Evolutionary conservation across 2,113 vertebrate species (phyloP).

Genomic region (Sturnus vulgaris): DNA sequence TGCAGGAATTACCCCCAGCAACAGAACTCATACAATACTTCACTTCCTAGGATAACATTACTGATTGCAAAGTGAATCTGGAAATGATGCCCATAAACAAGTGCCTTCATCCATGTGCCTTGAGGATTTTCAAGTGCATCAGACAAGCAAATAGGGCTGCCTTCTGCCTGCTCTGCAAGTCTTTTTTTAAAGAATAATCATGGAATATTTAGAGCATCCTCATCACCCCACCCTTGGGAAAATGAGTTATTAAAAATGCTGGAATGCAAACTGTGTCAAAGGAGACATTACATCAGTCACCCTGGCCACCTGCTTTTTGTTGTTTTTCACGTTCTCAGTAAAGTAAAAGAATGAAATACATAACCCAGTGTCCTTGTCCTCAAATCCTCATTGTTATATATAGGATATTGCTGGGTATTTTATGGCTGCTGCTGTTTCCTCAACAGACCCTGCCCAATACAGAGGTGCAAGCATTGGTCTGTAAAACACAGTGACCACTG

Average conservation of each 20-base stretch:
- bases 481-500: not conserved
- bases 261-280: slow-evolving; percentile 3
- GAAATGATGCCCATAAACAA: not conserved
- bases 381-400: not conserved
- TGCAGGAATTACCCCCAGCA: not conserved
- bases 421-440: slow-evolving; percentile 8
- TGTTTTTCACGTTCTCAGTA: not conserved
- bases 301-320: not conserved
- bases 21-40: not conserved
- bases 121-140: not conserved
- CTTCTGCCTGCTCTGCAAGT: not conserved
- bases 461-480: not conserved
- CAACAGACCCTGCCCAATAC: not conserved
- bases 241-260: slow-evolving; percentile 5
- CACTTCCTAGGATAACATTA: not conserved
- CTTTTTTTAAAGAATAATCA: not conserved
- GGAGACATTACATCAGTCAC: not conserved
- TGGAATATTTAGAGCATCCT: not conserved
- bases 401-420: slow-evolving; percentile 8
- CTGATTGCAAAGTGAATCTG: not conserved
- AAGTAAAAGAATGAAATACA: not conserved
- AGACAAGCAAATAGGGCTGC: not conserved
- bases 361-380: slow-evolving; percentile 2
- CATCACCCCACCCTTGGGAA: not conserved
- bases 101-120: not conserved